Conservation (phyloP, 1,140 invertebrate species). For the Pseudomyrmex concolor region DNA sequence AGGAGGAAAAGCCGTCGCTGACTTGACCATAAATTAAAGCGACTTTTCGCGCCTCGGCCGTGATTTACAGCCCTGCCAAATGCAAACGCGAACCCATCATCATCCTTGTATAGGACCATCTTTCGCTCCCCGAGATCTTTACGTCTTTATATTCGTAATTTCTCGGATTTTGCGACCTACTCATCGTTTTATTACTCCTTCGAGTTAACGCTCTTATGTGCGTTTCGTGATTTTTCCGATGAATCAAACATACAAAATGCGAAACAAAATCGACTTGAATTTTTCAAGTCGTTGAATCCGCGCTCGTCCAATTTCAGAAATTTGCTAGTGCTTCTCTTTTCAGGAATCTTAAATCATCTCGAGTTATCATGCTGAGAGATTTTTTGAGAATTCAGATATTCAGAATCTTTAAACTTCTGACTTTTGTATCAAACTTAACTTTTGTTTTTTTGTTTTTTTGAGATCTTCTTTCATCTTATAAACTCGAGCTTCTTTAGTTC, state of each 20-base stretch:
- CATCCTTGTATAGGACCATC: conserved; percentile 44
- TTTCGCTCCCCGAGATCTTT: conserved; percentile 5
- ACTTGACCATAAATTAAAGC: conserved; percentile 61
- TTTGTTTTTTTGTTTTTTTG: background rate
- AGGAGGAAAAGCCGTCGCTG: conserved; percentile 51
- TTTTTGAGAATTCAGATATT: no score
- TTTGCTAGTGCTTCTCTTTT: background rate
- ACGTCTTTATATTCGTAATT: conserved; percentile 2
- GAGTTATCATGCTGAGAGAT: background rate
- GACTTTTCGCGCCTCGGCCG: conserved; percentile 46
- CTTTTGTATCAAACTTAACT: background rate
- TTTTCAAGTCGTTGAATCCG: no score
- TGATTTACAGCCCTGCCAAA: conserved; percentile 53
- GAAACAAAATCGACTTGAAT: no score
- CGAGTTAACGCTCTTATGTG: no score
- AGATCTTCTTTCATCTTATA: background rate
- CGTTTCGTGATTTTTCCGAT: no score
- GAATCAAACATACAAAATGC: no score
- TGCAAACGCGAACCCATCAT: conserved; percentile 51
- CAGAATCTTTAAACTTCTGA: conserved; percentile 9
- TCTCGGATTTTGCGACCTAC: background rate
- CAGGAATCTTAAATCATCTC: background rate
- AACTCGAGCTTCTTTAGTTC: conserved; percentile 23
- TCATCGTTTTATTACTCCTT: background rate
- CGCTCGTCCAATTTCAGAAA: no score